A percentile compares a stretch with the other conserved stretches of the same genome.
Evolutionary conservation across 2,888 invertebrate species (phyloP).

Genomic region (Quadriops clusia): DNA sequence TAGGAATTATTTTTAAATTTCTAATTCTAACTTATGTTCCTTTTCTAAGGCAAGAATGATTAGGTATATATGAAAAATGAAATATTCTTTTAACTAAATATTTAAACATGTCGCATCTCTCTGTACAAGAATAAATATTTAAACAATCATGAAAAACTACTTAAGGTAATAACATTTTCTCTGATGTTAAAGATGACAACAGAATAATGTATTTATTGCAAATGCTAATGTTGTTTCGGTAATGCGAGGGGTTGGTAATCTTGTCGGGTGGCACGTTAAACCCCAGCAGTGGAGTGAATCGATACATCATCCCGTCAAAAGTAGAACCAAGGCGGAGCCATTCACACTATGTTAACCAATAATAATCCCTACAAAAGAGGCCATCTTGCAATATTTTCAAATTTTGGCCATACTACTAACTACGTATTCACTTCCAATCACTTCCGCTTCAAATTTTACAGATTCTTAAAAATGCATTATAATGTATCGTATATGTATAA

Average conservation of each 20-base stretch:
- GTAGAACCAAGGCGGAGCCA: constrained; percentile 46
- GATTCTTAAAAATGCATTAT: not conserved
- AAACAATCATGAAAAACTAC: too few relatives aligned
- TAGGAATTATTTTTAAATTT: too few relatives aligned
- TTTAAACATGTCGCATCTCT: too few relatives aligned
- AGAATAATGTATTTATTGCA: too few relatives aligned
- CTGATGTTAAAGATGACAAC: too few relatives aligned
- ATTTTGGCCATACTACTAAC: constrained; percentile 17
- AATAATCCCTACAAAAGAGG: constrained; percentile 44
- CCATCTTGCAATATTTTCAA: constrained; percentile 42
- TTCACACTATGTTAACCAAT: constrained; percentile 47
- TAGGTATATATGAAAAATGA: too few relatives aligned
- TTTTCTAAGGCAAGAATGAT: too few relatives aligned
- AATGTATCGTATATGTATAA: constrained; percentile 1
- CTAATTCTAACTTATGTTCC: too few relatives aligned
- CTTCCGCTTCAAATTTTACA: not conserved
- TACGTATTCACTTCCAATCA: constrained; percentile 3
- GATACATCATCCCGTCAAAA: constrained; percentile 48
- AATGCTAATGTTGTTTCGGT: constrained; percentile 12
- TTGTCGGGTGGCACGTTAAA: constrained; percentile 20
- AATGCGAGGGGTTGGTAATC: constrained; percentile 12
- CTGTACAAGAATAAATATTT: too few relatives aligned
- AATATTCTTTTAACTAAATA: too few relatives aligned
- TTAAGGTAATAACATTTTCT: too few relatives aligned
- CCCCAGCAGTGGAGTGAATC: constrained; percentile 36